Evolutionary conservation across 2,113 vertebrate species (phyloP).

Genomic region (Natator depressus): DNA sequence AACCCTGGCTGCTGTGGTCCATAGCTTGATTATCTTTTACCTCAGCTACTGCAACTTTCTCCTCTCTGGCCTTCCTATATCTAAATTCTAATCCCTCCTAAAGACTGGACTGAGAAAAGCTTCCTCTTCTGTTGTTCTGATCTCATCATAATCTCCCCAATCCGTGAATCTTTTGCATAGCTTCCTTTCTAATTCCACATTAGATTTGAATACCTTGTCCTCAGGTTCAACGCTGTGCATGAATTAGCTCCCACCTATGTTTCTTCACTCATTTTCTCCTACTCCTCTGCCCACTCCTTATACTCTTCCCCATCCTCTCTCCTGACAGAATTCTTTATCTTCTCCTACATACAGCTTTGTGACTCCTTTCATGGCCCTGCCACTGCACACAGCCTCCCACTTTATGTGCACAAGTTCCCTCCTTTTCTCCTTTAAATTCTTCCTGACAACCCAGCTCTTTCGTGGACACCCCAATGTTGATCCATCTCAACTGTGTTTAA

Average conservation of each 20-base stretch:
- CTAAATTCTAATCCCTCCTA: background rate
- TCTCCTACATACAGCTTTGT: background rate
- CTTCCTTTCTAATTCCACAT: background rate
- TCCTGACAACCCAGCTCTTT: background rate
- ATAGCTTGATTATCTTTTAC: background rate
- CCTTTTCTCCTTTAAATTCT: background rate
- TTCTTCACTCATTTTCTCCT: background rate
- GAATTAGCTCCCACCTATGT: conserved; percentile 3
- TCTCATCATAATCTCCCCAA: background rate
- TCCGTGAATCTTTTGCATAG: background rate
- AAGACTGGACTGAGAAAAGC: background rate
- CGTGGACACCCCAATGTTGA: background rate
- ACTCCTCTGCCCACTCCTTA: background rate
- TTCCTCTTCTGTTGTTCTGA: background rate
- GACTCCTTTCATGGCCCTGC: background rate
- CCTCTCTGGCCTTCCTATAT: background rate
- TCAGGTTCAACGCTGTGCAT: background rate
- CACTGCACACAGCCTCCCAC: background rate
- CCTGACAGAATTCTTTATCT: background rate
- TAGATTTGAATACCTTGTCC: background rate
- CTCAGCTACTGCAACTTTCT: background rate
- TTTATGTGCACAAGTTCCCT: background rate
- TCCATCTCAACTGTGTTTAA: background rate
- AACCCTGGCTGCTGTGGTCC: background rate
- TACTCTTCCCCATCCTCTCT: background rate